Percentiles rank a stretch among this genome's conserved stretches.
Evolutionary conservation across 53 echinoderm and acorn worm species (phyloP).

Genomic region (Paracentrotus lividus): DNA sequence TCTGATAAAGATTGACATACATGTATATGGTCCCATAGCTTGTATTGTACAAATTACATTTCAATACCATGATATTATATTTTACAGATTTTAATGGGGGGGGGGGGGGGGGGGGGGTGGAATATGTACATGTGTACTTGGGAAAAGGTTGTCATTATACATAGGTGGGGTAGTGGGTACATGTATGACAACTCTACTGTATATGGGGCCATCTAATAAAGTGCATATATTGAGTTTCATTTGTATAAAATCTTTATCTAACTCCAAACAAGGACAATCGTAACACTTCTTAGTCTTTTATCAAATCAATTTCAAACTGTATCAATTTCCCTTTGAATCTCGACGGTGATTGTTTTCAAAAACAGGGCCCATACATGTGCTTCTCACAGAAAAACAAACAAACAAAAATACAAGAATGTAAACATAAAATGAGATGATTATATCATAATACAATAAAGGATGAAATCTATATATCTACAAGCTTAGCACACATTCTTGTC

Average conservation of each 20-base stretch:
- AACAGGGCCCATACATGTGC: background rate
- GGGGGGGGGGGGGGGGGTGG: too few species aligned
- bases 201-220: too few species aligned
- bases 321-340: background rate
- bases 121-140: background rate
- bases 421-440: background rate
- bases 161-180: background rate
- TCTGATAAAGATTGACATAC: background rate
- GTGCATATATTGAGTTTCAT: too few species aligned
- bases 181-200: background rate
- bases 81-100: background rate
- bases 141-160: background rate
- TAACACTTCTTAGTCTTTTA: background rate
- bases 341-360: background rate
- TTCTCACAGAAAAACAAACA: too few species aligned
- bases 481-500: conserved; percentile 4
- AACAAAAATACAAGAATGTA: background rate
- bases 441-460: background rate
- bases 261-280: background rate
- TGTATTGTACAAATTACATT: background rate
- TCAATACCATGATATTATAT: background rate
- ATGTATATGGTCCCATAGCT: background rate
- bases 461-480: background rate
- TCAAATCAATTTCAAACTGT: background rate
- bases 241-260: background rate